Percentiles rank a stretch among this genome's conserved stretches.
phyloP scores from a whole-genome alignment of 2,888 invertebrate genomes.

The Clivina fossor region DNA sequence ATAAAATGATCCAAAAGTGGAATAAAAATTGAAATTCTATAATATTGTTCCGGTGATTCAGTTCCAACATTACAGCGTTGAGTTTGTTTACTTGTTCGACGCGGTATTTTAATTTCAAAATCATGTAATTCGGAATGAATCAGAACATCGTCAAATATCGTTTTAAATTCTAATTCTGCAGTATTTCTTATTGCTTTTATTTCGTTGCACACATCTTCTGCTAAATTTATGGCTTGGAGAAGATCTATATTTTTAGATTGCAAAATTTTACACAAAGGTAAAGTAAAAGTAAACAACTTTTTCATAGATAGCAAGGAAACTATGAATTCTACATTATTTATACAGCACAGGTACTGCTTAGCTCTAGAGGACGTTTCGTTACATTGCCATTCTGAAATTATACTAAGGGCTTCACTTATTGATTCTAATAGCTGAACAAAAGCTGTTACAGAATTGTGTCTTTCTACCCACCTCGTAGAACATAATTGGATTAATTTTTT shows the following conservation, averaged over 20 bases:
- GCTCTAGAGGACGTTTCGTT: conserved; percentile 11
- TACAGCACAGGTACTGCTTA: too few species aligned
- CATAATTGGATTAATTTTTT: conserved; percentile 6
- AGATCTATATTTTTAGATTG: conserved; percentile 2
- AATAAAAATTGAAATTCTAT: conserved; percentile 1
- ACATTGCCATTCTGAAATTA: not conserved
- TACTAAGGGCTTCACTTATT: too few species aligned
- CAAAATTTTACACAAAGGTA: not conserved
- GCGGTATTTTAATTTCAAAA: not conserved
- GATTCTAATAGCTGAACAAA: conserved; percentile 6
- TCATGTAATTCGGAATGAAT: conserved; percentile 4
- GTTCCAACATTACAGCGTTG: not conserved
- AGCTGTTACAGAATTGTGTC: not conserved
- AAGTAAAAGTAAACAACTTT: not conserved
- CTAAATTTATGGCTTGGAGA: not conserved
- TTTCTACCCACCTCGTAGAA: conserved; percentile 4
- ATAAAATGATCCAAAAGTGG: too few species aligned
- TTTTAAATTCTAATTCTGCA: not conserved
- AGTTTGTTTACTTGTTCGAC: not conserved
- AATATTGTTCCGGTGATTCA: not conserved
- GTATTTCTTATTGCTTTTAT: not conserved
- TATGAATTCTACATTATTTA: not conserved
- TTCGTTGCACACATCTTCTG: not conserved
- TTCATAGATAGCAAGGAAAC: not conserved
- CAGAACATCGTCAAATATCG: not conserved